Conservation (phyloP, 2,113 vertebrate species). For the Turnix velox region DNA sequence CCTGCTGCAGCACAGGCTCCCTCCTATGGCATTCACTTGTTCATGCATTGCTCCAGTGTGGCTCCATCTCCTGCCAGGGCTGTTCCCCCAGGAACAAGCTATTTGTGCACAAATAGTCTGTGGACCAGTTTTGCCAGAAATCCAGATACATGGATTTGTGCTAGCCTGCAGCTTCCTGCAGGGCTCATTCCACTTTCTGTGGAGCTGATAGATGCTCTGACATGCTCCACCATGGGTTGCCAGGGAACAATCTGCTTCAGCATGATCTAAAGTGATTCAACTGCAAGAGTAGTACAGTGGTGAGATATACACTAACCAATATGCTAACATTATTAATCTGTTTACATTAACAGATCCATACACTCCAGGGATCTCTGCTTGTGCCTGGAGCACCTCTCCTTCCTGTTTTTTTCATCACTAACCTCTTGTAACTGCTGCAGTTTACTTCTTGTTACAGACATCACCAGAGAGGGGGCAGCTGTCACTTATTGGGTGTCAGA, state of each 20-base stretch:
- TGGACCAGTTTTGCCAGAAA: neutral
- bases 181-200: neutral
- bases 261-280: fast-evolving
- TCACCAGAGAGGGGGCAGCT: neutral
- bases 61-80: neutral
- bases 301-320: neutral
- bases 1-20: neutral
- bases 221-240: fast-evolving
- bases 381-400: neutral
- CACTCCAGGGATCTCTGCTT: neutral
- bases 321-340: neutral
- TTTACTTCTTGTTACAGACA: neutral
- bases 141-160: fast-evolving
- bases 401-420: neutral
- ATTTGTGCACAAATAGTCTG: fast-evolving
- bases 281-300: neutral
- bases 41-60: neutral
- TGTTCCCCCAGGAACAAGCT: neutral
- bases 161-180: neutral
- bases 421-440: neutral
- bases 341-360: neutral
- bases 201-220: fast-evolving
- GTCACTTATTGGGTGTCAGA: fast-evolving
- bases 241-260: neutral
- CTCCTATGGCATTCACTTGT: neutral